Conservation (phyloP, 2,113 vertebrate species). For the Hemichromis elongatus region DNA sequence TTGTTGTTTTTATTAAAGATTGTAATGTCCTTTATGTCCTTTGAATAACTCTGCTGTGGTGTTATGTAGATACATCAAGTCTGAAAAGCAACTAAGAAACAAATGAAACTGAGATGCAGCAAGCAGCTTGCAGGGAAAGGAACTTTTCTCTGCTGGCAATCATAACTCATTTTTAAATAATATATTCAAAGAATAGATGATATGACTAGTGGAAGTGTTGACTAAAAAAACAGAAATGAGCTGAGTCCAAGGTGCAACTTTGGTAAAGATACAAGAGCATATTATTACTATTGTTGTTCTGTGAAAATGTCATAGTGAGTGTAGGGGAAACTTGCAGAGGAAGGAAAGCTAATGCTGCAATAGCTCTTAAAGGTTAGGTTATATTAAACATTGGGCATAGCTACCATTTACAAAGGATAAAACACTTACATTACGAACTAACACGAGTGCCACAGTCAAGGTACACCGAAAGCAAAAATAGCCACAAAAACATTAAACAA, state of each 20-base stretch:
- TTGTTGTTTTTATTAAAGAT: neutral
- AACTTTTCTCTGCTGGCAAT: neutral
- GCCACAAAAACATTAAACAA: neutral
- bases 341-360: slow-evolving; percentile 22
- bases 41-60: neutral
- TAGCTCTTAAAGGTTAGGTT: slow-evolving; percentile 69
- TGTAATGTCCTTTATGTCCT: neutral
- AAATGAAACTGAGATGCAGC: neutral
- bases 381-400: slow-evolving; percentile 20
- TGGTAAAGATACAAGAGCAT: neutral
- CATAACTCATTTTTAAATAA: slow-evolving; percentile 2
- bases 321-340: neutral
- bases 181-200: neutral
- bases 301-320: slow-evolving; percentile 65
- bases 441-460: slow-evolving; percentile 3
- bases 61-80: neutral
- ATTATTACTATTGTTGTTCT: slow-evolving; percentile 38
- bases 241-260: neutral
- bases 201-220: neutral
- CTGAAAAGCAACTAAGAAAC: neutral
- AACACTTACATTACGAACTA: slow-evolving; percentile 16
- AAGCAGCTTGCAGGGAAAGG: neutral
- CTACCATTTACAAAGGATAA: slow-evolving; percentile 53
- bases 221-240: neutral
- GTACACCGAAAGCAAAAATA: neutral